phyloP scores from a whole-genome alignment of 2,113 vertebrate genomes.

The Chauna torquata region DNA sequence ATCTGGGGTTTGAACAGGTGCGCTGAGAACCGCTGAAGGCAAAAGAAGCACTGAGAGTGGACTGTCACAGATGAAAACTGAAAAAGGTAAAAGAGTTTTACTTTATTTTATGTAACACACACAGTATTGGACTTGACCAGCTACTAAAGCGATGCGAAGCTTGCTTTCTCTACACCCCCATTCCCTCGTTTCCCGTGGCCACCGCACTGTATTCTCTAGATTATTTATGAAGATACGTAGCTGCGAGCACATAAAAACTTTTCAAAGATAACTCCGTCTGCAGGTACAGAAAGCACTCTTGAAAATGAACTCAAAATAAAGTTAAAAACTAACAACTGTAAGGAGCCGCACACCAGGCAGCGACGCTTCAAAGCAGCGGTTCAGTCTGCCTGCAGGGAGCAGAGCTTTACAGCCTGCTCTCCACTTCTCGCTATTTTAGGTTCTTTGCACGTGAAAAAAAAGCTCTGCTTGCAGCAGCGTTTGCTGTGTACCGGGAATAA shows the following conservation, averaged over 20 bases:
- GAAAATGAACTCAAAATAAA: not conserved
- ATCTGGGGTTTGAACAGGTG: too few relatives aligned
- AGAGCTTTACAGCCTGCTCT: not conserved
- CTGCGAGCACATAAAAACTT: not conserved
- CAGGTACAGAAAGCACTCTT: not conserved
- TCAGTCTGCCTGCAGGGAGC: not conserved
- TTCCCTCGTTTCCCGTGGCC: not conserved
- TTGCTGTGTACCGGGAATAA: not conserved
- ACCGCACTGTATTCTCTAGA: accelerated
- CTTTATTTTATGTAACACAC: not conserved
- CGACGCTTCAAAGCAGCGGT: not conserved
- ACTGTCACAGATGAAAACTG: not conserved
- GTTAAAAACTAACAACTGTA: not conserved
- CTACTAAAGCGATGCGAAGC: not conserved
- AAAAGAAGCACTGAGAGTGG: accelerated
- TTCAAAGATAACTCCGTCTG: not conserved
- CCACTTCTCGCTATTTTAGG: not conserved
- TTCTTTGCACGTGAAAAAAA: not conserved
- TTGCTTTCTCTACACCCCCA: not conserved
- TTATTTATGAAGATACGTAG: not conserved
- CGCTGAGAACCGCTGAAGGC: not conserved
- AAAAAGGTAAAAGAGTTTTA: not conserved
- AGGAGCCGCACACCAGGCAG: not conserved
- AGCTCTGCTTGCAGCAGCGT: not conserved
- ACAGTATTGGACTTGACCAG: too few relatives aligned